phyloP scores from a whole-genome alignment of 2,113 vertebrate species.

The Hippocampus barbouri region DNA sequence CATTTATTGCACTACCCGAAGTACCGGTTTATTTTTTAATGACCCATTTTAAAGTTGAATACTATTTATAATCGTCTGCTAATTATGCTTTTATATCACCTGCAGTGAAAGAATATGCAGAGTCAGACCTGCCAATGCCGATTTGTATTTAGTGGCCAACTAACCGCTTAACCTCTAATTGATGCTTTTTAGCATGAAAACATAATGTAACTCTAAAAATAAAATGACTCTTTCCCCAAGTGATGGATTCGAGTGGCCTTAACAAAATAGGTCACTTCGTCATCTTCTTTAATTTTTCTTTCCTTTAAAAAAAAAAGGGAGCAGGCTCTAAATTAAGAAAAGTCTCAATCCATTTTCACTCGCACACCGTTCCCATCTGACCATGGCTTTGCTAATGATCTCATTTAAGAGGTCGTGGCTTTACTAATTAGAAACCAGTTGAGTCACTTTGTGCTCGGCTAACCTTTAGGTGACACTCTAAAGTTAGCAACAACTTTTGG shows the following conservation, averaged over 20 bases:
- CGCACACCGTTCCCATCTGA: slow-evolving; percentile 53
- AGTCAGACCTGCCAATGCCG: background rate
- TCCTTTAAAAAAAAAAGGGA: slow-evolving; percentile 28
- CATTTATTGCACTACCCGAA: background rate
- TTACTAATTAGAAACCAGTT: slow-evolving; percentile 60
- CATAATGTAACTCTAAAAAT: slow-evolving; percentile 18
- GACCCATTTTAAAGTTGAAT: background rate
- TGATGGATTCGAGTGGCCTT: slow-evolving; percentile 51
- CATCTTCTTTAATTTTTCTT: slow-evolving; percentile 47
- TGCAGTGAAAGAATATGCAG: background rate
- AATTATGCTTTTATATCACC: background rate
- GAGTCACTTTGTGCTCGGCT: slow-evolving; percentile 32
- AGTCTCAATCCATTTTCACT: slow-evolving; percentile 44
- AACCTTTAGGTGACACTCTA: slow-evolving; percentile 42
- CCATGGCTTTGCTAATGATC: slow-evolving; percentile 58
- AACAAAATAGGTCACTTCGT: slow-evolving; percentile 60
- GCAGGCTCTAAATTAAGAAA: slow-evolving; percentile 49
- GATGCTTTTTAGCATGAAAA: background rate
- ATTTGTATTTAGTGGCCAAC: background rate
- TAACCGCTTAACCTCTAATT: slow-evolving; percentile 10
- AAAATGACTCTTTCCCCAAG: slow-evolving; percentile 28
- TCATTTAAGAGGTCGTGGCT: slow-evolving; percentile 63
- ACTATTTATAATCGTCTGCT: background rate
- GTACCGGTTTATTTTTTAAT: background rate
- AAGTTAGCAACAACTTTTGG: slow-evolving; percentile 48